Evolutionary conservation across 2,113 vertebrate genomes (phyloP).

Genomic region (Eclectus roratus): DNA sequence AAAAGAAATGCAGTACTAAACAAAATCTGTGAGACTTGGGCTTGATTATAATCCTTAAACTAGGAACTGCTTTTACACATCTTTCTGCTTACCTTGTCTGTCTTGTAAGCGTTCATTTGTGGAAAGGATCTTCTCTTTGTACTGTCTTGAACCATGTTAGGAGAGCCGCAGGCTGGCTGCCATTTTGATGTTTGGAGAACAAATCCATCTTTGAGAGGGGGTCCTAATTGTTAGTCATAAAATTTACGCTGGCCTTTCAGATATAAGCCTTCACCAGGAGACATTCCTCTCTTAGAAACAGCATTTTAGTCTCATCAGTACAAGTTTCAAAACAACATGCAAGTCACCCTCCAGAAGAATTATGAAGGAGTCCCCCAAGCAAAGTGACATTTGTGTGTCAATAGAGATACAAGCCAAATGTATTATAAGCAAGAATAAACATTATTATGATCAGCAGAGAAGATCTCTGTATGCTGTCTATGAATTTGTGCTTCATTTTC

Average conservation of each 20-base stretch:
- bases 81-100: background rate
- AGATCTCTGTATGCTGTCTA: background rate
- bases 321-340: background rate
- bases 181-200: background rate
- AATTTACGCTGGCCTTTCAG: fast-evolving
- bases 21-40: background rate
- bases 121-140: background rate
- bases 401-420: background rate
- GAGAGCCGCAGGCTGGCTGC: background rate
- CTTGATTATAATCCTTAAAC: background rate
- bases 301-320: background rate
- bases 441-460: background rate
- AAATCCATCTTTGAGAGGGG: background rate
- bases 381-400: background rate
- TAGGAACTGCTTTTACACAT: background rate
- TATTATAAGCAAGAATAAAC: background rate
- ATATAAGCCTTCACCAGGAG: background rate
- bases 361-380: background rate
- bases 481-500: background rate
- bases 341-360: background rate
- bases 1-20: background rate
- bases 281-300: background rate
- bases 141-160: background rate
- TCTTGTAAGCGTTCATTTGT: background rate
- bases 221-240: background rate